Conservation (phyloP, 2,888 invertebrate species). For the Chymomyza caudatula region DNA sequence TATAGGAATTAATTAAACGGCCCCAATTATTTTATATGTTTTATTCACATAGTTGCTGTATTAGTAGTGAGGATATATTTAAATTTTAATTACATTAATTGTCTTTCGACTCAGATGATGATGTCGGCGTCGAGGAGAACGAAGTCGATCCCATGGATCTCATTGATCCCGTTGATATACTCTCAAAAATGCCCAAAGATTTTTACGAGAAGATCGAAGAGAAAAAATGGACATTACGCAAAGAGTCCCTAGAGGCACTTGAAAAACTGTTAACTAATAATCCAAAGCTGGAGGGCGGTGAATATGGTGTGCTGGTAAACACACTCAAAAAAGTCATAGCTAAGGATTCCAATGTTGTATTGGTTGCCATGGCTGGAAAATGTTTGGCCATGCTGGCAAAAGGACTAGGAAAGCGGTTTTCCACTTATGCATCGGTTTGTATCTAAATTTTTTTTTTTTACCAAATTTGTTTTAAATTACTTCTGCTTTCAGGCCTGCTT, state of each 20-base stretch:
- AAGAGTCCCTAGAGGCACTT: slow-evolving; percentile 91
- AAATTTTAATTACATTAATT: neutral
- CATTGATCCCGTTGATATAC: slow-evolving; percentile 93
- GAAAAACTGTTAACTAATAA: slow-evolving; percentile 85
- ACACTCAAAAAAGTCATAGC: slow-evolving; percentile 92
- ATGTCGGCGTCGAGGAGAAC: slow-evolving; percentile 78
- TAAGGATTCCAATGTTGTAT: slow-evolving; percentile 96
- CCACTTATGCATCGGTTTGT: slow-evolving; percentile 84
- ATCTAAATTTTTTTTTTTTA: neutral
- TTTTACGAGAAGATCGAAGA: slow-evolving; percentile 96
- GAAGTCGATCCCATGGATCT: slow-evolving; percentile 92
- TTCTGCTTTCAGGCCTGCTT: slow-evolving; percentile 80
- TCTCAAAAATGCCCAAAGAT: slow-evolving; percentile 95
- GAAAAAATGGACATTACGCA: slow-evolving; percentile 98
- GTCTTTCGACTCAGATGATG: slow-evolving; percentile 79
- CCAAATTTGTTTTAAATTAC: neutral
- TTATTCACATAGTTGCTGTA: too few species aligned
- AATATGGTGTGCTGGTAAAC: slow-evolving; percentile 93
- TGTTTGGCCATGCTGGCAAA: slow-evolving; percentile 89
- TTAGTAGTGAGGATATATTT: too few species aligned
- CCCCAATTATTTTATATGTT: too few species aligned
- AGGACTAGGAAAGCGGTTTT: slow-evolving; percentile 92
- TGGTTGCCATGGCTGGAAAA: slow-evolving; percentile 92
- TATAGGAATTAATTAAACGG: too few species aligned
- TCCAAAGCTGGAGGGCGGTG: slow-evolving; percentile 93